phyloP scores from a whole-genome alignment of 2,888 invertebrate genomes.

The Galerucella pusilla region DNA sequence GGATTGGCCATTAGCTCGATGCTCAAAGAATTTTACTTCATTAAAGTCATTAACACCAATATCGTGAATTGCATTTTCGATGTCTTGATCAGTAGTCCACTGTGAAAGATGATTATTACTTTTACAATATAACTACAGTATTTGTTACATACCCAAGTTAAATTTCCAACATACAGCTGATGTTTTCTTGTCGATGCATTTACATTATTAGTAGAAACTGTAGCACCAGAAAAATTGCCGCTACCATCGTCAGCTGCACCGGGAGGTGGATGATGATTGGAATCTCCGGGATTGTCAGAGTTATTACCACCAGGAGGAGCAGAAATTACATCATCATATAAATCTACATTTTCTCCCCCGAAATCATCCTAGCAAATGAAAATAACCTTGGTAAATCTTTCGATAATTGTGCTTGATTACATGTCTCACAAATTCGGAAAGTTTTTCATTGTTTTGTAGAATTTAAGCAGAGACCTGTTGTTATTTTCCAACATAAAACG shows the following conservation, averaged over 20 bases:
- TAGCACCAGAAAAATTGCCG: conserved; percentile 75
- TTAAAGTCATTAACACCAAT: conserved; percentile 93
- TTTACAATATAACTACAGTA: conserved; percentile 4
- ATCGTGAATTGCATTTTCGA: conserved; percentile 88
- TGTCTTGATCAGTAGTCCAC: conserved; percentile 99
- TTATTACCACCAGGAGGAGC: conserved; percentile 76
- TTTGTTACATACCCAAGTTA: conserved; percentile 89
- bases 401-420: background rate
- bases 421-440: background rate
- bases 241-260: conserved; percentile 75
- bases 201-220: conserved; percentile 70
- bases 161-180: conserved; percentile 96
- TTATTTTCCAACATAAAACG: background rate
- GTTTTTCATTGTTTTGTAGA: background rate
- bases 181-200: conserved; percentile 81
- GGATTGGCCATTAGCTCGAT: conserved; percentile 97
- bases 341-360: conserved; percentile 88
- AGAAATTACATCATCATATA: conserved; percentile 95
- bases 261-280: conserved; percentile 69
- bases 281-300: conserved; percentile 68
- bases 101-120: conserved; percentile 64
- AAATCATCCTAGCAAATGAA: conserved; percentile 75
- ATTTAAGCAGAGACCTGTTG: background rate
- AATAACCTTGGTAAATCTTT: background rate
- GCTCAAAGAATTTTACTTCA: conserved; percentile 99